Evolutionary conservation across 2,113 vertebrate species (phyloP).

Genomic region (Hucho hucho): DNA sequence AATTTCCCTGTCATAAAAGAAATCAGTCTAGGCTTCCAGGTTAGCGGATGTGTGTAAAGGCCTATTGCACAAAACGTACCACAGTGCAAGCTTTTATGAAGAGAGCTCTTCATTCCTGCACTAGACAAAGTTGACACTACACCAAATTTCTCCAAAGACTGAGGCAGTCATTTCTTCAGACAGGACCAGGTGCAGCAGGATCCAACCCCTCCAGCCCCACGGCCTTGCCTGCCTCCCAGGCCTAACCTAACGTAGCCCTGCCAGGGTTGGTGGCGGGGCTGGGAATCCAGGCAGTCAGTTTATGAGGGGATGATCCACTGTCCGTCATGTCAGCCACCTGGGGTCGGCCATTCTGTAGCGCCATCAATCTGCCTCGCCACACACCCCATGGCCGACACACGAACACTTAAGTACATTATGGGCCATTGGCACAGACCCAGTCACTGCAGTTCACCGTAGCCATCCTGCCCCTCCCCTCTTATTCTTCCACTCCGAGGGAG

Average conservation of each 20-base stretch:
- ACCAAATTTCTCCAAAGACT: constrained; percentile 25
- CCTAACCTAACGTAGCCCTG: constrained; percentile 39
- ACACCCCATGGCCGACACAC: constrained; percentile 33
- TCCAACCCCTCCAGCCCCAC: constrained; percentile 29
- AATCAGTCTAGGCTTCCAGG: too few species aligned
- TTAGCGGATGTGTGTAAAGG: too few species aligned
- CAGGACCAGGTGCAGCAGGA: constrained; percentile 43
- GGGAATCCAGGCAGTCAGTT: too few species aligned
- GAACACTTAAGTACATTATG: constrained; percentile 48
- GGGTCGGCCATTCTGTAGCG: constrained; percentile 32
- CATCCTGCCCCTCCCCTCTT: constrained; percentile 62
- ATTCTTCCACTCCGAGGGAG: constrained; percentile 74
- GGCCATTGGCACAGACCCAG: constrained; percentile 48
- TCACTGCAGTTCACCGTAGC: constrained; percentile 32
- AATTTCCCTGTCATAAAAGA: too few species aligned
- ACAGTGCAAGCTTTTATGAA: too few species aligned
- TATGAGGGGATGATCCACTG: constrained; percentile 55
- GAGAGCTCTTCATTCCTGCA: background rate
- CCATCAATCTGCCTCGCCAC: constrained; percentile 24
- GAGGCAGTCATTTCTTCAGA: constrained; percentile 17
- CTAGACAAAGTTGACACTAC: constrained; percentile 1
- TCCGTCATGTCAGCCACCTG: constrained; percentile 45
- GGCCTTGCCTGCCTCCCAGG: background rate
- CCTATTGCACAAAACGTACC: too few species aligned
- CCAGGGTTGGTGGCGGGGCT: constrained; percentile 9